phyloP scores from a whole-genome alignment of 2,797 vertebrate species.

The Mastacembelus armatus region DNA sequence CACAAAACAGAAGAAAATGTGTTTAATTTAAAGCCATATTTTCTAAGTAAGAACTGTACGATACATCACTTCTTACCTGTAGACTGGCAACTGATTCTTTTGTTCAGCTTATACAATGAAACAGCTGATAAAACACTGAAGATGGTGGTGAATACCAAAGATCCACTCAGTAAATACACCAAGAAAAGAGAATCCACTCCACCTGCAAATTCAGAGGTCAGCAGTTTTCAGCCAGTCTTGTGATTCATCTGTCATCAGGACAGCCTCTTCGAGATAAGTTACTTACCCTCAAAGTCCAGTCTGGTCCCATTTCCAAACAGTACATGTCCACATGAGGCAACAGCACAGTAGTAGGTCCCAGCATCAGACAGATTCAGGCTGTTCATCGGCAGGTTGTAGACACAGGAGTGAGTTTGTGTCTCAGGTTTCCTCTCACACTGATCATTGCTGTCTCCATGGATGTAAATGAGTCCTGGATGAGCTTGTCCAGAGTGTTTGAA shows the following conservation, averaged over 20 bases:
- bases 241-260: too few species aligned
- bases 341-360: too few species aligned
- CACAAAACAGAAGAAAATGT: not conserved
- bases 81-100: not conserved
- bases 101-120: slow-evolving; percentile 11
- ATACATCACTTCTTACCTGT: slow-evolving; percentile 4
- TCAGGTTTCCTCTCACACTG: too few species aligned
- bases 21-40: not conserved
- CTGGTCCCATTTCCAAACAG: too few species aligned
- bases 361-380: too few species aligned
- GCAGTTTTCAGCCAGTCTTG: too few species aligned
- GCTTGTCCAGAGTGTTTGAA: too few species aligned
- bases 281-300: not conserved
- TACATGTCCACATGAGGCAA: too few species aligned
- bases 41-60: not conserved
- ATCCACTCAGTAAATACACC: slow-evolving; percentile 22
- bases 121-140: slow-evolving; percentile 19
- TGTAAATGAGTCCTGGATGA: too few species aligned
- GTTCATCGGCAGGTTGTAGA: too few species aligned
- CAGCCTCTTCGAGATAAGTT: not conserved
- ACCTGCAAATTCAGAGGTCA: slow-evolving; percentile 19
- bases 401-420: too few species aligned
- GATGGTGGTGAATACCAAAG: slow-evolving; percentile 12
- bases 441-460: too few species aligned
- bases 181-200: not conserved